A percentile compares a stretch with the other conserved stretches of the same genome.
Evolutionary conservation across 2,888 invertebrate species (phyloP).

Genomic region (Sinohyriopsis cumingii): DNA sequence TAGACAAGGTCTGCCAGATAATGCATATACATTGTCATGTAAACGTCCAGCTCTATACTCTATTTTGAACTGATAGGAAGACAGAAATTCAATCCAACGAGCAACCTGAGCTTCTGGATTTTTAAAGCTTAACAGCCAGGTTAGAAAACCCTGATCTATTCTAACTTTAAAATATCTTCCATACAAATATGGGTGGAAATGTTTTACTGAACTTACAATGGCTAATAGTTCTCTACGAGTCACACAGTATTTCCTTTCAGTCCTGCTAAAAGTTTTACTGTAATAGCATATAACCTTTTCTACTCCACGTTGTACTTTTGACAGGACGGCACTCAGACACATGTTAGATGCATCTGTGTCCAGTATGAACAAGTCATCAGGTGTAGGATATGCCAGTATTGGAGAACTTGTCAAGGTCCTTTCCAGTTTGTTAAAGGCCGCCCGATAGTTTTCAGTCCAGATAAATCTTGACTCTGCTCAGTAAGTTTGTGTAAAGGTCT

Average conservation of each 20-base stretch:
- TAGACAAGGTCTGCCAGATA: too few species aligned
- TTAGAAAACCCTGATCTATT: constrained; percentile 6
- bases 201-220: background rate
- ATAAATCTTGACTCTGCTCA: background rate
- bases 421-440: background rate
- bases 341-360: constrained; percentile 22
- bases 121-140: constrained; percentile 20
- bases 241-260: constrained; percentile 24
- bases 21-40: too few species aligned
- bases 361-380: constrained; percentile 10
- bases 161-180: constrained; percentile 22
- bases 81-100: constrained; percentile 25
- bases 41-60: too few species aligned
- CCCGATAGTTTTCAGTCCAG: constrained; percentile 1
- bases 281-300: constrained; percentile 22
- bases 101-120: constrained; percentile 27
- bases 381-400: constrained; percentile 12
- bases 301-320: constrained; percentile 7
- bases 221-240: constrained; percentile 26
- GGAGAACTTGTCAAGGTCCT: constrained; percentile 5
- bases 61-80: constrained; percentile 6
- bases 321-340: constrained; percentile 3
- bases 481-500: constrained; percentile 5
- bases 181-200: constrained; percentile 11
- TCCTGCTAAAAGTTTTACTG: constrained; percentile 15